phyloP scores from a whole-genome alignment of 2,888 invertebrate genomes.

The Platypus cylindrus region DNA sequence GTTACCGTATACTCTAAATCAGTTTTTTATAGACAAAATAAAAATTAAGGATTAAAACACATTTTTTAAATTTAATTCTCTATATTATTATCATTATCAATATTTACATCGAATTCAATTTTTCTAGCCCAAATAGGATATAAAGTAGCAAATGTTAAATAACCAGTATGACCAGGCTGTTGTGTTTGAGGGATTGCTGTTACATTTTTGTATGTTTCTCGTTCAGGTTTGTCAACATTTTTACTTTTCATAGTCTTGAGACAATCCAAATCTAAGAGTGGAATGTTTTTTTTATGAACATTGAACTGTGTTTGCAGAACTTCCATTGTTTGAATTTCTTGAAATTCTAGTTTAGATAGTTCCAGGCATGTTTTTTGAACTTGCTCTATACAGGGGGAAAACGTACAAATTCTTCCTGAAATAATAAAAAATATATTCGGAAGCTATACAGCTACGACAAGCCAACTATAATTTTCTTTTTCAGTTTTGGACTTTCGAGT shows the following conservation, averaged over 20 bases:
- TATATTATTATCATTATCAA: conserved; percentile 7
- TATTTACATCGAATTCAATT: conserved; percentile 15
- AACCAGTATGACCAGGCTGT: conserved; percentile 92
- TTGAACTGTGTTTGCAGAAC: conserved; percentile 69
- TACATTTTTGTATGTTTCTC: conserved; percentile 29
- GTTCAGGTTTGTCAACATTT: conserved; percentile 24
- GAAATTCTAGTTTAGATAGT: conserved; percentile 62
- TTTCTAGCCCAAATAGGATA: conserved; percentile 48
- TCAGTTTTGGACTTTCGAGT: too few species aligned
- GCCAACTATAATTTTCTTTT: too few species aligned
- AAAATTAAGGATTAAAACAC: too few species aligned
- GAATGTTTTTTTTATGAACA: conserved; percentile 52
- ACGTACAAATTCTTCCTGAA: conserved; percentile 75
- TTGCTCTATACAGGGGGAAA: conserved; percentile 99
- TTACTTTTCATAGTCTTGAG: conserved; percentile 37
- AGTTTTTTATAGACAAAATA: neutral
- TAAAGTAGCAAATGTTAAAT: conserved; percentile 84
- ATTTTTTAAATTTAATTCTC: too few species aligned
- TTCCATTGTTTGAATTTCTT: conserved; percentile 77
- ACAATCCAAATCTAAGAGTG: conserved; percentile 57
- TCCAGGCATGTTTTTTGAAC: conserved; percentile 77
- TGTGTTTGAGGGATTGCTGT: conserved; percentile 58
- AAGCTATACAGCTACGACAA: too few species aligned
- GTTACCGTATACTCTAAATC: too few species aligned
- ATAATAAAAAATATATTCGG: neutral